Evolutionary conservation across 2,888 invertebrate species (phyloP), one percentile per base, ranked within the genome.

Genomic region (Leptogaster cylindrica): DNA sequence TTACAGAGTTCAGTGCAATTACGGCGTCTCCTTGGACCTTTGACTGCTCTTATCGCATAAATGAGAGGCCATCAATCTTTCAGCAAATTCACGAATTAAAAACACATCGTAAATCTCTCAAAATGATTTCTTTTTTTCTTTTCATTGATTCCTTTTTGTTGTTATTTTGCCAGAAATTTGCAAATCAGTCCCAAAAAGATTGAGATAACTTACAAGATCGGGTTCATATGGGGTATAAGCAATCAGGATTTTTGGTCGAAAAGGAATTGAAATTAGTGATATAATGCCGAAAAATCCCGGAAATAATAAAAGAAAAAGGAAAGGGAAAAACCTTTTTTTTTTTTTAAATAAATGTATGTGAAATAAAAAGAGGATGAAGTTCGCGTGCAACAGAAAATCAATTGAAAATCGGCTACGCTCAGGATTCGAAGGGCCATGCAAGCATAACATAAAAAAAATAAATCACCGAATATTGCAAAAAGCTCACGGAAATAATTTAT

Each of bases 401-500:
- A n/a, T n/a, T n/a, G n/a, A n/a, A n/a, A n/a, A n/a, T n/a, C n/a
- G n/a, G n/a, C 5, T 4, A 20, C 10, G 1, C 31, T 8, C 27
- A 8, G 7, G 25, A 46, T n/a, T 39, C 23, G 25, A 46, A 64
- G 48, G 48, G 28, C 48, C 36, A 20, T 20, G 33, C 18, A 7
- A 8, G 18, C 23, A 64, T 18, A 48, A 44, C 33, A 16, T 14
- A 16, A 12, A 20, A n/a, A 48, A 63, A 63, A 63, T 46, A 7
- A 10, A 18, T 18, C 10, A 28, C 28, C 51, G 25, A 16, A 14
- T 14, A 7, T 2, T 2, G 51, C 14, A 31, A 23, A 51, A 28
- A 23, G 16, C 6, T 48, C 31, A 16, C 31, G 41, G 50, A 69
- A 67, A 66, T 71, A 71, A 71, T 71, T 71, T 70, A 71, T 70